Conservation (phyloP, 2,797 vertebrate genomes). For the Synaphobranchus kaupii region DNA sequence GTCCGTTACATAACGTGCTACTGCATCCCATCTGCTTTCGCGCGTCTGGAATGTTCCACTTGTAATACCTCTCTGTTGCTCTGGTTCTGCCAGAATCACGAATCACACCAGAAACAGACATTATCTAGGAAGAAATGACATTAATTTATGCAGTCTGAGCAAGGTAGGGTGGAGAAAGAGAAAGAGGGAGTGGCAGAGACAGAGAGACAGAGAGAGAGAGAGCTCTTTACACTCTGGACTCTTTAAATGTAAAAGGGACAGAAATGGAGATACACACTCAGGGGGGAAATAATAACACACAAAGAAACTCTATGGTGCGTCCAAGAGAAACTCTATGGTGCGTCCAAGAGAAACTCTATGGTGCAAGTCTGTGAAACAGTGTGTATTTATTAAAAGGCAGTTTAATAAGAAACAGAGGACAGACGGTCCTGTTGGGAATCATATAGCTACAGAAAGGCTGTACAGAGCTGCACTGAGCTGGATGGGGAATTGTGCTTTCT, state of each 20-base stretch:
- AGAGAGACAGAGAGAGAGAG: constrained; percentile 24
- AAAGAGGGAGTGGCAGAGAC: neutral
- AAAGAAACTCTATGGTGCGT: neutral
- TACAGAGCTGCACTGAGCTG: constrained; percentile 35
- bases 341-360: neutral
- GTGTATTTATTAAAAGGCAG: constrained; percentile 44
- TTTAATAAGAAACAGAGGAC: constrained; percentile 60
- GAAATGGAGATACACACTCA: neutral
- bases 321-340: neutral
- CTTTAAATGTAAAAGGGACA: neutral
- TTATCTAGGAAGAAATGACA: constrained; percentile 42
- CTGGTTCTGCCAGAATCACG: constrained; percentile 52
- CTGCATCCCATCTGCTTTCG: constrained; percentile 50
- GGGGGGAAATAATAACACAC: neutral
- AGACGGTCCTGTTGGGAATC: constrained; percentile 44
- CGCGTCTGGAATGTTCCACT: constrained; percentile 60
- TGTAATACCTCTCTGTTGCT: constrained; percentile 44
- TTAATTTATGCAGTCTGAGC: neutral
- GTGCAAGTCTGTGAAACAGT: constrained; percentile 25
- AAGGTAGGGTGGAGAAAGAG: neutral
- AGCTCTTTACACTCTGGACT: neutral
- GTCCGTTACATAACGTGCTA: constrained; percentile 51
- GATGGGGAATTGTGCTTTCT: constrained; percentile 2
- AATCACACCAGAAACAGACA: constrained; percentile 54
- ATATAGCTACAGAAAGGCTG: constrained; percentile 25